These are phyloP conservation scores for Upupa epops DNA, from an alignment of 2,113 vertebrate genomes.

Conservation along the genomic window DNA sequence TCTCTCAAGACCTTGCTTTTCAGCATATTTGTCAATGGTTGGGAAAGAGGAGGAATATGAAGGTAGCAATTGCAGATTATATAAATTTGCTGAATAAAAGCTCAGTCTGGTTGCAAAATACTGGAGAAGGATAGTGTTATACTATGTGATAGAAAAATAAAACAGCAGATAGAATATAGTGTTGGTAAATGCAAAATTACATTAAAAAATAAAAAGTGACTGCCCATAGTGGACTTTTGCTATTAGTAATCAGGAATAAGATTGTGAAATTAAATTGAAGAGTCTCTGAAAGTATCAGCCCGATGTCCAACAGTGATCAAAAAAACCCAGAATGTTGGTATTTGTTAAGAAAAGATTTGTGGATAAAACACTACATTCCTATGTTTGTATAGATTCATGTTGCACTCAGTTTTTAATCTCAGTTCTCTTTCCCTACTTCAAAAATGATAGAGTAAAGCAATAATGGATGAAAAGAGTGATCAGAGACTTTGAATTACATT, in stretches of 20 bases:
- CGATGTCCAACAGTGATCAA: background rate
- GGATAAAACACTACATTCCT: background rate
- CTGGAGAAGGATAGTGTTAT: background rate
- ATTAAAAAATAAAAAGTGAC: slow-evolving; percentile 6
- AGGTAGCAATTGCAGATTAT: background rate
- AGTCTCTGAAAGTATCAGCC: background rate
- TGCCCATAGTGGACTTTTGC: background rate
- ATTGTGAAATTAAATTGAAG: background rate
- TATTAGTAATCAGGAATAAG: slow-evolving; percentile 7
- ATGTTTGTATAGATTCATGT: background rate
- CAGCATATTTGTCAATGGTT: background rate
- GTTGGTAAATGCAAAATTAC: slow-evolving; percentile 21
- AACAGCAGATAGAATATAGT: background rate
- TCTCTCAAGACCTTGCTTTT: background rate
- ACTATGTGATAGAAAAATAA: background rate
- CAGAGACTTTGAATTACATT: background rate
- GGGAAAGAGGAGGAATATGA: background rate
- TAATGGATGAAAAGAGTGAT: background rate
- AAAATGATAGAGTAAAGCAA: background rate
- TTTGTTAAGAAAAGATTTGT: background rate
- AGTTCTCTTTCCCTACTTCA: background rate
- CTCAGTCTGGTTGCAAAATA: slow-evolving; percentile 3
- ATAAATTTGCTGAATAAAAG: slow-evolving; percentile 1
- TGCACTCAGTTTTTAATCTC: background rate
- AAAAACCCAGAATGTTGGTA: background rate